Conservation (phyloP, 2,797 vertebrate genomes). For the Sebastes minor region DNA sequence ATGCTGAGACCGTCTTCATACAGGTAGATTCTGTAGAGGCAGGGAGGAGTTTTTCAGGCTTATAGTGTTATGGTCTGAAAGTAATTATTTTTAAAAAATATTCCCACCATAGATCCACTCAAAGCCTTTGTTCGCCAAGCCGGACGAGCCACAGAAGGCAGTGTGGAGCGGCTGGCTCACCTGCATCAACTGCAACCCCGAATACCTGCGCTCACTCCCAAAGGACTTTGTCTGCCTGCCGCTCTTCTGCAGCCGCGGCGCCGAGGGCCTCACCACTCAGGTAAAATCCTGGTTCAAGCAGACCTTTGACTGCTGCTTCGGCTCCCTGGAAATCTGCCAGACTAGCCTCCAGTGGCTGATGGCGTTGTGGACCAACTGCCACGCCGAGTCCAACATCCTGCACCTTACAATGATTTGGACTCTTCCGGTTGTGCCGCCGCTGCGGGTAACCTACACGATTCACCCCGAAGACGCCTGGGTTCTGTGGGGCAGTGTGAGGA, state of each 20-base stretch:
- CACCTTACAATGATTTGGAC: constrained; percentile 87
- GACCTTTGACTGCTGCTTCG: constrained; percentile 92
- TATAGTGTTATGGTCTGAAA: background rate
- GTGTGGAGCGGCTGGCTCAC: constrained; percentile 93
- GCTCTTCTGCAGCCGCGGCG: constrained; percentile 86
- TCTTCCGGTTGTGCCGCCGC: constrained; percentile 78
- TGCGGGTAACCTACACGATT: constrained; percentile 88
- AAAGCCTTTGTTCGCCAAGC: constrained; percentile 64
- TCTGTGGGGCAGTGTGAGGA: constrained; percentile 89
- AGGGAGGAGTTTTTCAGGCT: background rate
- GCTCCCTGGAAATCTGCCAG: constrained; percentile 85
- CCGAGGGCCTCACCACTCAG: constrained; percentile 79
- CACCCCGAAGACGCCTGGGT: constrained; percentile 88
- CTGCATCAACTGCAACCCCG: constrained; percentile 83
- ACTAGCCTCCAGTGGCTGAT: constrained; percentile 90
- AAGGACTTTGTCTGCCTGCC: constrained; percentile 90
- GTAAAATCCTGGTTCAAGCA: constrained; percentile 91
- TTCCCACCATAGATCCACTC: constrained; percentile 77
- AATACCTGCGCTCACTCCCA: constrained; percentile 79
- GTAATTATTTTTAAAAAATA: background rate
- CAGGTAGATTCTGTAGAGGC: constrained; percentile 79
- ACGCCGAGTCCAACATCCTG: constrained; percentile 69
- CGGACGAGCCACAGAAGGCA: constrained; percentile 74
- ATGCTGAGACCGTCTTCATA: constrained; percentile 86
- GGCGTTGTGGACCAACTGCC: constrained; percentile 90